Evolutionary conservation across 2,797 vertebrate species (phyloP).

Genomic region (Dallia pectoralis): DNA sequence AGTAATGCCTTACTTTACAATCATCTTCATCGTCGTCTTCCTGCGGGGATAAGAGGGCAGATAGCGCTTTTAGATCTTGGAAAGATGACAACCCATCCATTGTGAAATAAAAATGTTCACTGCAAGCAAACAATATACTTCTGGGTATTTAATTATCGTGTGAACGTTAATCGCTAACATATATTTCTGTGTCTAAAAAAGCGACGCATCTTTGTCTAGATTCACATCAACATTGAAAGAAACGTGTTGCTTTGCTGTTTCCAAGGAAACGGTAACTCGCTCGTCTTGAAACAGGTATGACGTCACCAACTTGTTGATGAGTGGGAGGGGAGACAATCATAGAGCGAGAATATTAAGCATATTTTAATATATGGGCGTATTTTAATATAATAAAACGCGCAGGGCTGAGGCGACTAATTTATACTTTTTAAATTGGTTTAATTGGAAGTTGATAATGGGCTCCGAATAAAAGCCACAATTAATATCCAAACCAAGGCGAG

Average conservation of each 20-base stretch:
- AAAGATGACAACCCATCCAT: conserved; percentile 59
- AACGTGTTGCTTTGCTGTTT: conserved; percentile 44
- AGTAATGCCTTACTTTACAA: conserved; percentile 44
- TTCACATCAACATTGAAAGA: not conserved
- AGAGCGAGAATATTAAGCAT: not conserved
- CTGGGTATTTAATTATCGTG: not conserved
- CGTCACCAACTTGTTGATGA: not conserved
- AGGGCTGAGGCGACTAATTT: no score
- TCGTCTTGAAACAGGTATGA: not conserved
- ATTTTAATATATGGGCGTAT: no score
- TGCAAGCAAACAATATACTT: not conserved
- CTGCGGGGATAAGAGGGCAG: conserved; percentile 53
- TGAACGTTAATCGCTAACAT: not conserved
- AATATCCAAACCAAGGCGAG: conserved; percentile 8
- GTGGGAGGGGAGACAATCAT: not conserved
- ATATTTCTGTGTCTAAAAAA: not conserved
- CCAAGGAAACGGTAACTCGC: conserved; percentile 41
- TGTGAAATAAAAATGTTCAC: not conserved
- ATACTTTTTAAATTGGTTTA: no score
- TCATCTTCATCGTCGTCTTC: conserved; percentile 47
- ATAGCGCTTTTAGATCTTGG: conserved; percentile 61
- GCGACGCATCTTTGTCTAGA: no score
- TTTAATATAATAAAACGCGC: no score
- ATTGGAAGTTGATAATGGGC: no score
- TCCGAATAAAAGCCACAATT: no score